These are phyloP conservation scores for Cephus nigrinus DNA, from an alignment of 2,888 invertebrate species.

Conservation along the genomic window DNA sequence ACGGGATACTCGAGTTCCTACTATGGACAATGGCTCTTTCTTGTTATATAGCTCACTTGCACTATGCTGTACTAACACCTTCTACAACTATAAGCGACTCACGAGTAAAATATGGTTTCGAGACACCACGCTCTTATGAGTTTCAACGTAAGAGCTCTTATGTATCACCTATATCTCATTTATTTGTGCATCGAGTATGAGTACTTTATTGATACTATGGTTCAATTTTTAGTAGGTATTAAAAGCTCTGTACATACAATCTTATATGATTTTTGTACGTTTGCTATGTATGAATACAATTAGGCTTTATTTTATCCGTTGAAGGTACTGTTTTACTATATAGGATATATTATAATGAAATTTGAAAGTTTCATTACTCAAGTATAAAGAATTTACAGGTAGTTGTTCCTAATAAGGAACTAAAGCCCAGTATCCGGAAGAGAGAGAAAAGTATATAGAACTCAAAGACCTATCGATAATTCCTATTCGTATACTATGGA, in stretches of 20 bases:
- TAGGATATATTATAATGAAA: neutral
- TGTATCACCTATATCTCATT: neutral
- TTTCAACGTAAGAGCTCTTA: neutral
- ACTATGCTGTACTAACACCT: neutral
- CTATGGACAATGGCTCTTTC: neutral
- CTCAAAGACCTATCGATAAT: neutral
- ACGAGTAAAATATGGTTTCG: neutral
- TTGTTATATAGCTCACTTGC: neutral
- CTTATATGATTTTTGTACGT: neutral
- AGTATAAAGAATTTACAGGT: too few species aligned
- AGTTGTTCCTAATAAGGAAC: too few species aligned
- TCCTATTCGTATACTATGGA: neutral
- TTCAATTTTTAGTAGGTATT: neutral
- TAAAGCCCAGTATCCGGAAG: too few species aligned
- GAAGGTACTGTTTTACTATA: neutral
- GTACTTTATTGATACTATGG: neutral
- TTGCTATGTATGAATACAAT: neutral
- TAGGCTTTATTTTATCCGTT: neutral
- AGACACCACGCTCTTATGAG: neutral
- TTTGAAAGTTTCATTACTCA: neutral
- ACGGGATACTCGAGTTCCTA: neutral
- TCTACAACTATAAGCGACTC: neutral
- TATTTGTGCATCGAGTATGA: neutral
- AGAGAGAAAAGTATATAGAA: neutral
- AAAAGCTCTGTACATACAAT: neutral